Percentiles rank a stretch among this genome's conserved stretches.
These are phyloP conservation scores for Nesometra sesokonis DNA, from an alignment of 35 echinoderm and acorn worm species.

Conservation along the genomic window DNA sequence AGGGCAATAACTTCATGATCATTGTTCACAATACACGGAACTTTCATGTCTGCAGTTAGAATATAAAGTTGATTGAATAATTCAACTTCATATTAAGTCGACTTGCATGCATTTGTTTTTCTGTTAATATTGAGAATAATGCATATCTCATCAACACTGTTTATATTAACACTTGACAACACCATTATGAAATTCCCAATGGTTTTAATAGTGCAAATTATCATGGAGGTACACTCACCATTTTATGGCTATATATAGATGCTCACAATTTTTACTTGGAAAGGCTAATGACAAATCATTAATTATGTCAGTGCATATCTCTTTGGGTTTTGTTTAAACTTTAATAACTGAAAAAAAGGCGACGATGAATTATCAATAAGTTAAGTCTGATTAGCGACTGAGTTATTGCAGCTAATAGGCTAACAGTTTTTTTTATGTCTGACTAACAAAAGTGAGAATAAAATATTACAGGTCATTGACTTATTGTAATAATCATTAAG, in stretches of 20 bases:
- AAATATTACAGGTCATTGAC: too few relatives aligned
- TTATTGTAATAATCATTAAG: too few relatives aligned
- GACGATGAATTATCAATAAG: background rate
- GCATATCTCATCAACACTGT: background rate
- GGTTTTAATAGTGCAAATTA: background rate
- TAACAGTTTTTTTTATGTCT: too few relatives aligned
- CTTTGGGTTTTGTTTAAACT: background rate
- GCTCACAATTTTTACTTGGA: background rate
- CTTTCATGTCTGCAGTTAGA: too few relatives aligned
- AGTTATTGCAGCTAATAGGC: too few relatives aligned
- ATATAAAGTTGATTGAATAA: background rate
- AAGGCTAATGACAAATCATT: background rate
- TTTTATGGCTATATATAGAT: background rate
- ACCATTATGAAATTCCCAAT: background rate
- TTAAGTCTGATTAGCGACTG: background rate
- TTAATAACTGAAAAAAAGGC: background rate
- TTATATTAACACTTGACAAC: background rate
- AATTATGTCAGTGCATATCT: background rate
- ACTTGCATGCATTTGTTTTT: background rate
- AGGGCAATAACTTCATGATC: too few relatives aligned
- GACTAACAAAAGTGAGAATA: too few relatives aligned
- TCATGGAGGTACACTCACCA: background rate
- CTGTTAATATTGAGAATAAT: background rate
- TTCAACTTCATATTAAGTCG: background rate
- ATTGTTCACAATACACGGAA: too few relatives aligned